Evolutionary conservation across 2,113 vertebrate species (phyloP), one percentile per base, ranked within the genome.

Genomic region (Odocoileus hemionus): DNA sequence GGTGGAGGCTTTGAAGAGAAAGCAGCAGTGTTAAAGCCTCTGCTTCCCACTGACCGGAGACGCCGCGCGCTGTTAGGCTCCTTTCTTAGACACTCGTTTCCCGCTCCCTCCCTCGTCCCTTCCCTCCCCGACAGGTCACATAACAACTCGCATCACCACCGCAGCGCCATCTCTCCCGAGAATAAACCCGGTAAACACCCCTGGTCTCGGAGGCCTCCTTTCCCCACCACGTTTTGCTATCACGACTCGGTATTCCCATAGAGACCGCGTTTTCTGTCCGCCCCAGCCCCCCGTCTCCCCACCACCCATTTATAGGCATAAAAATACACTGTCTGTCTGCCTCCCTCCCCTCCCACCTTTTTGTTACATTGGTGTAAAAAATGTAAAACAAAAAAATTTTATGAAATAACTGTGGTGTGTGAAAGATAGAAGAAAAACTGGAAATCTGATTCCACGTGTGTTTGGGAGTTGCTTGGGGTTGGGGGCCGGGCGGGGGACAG

Each of bases 1-100:
- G 99, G 98, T 99, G 99, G 99, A 99, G 98, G 99, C 99, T 94
- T 99, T 99, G 99, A 99, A 99, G 99, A 99, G 99, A 98, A 99
- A 99, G 99, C 99, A 99, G 94, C 99, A 99, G 97, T 99, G 99
- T 98, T 99, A 99, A 21, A 98, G 97, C 89, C 97, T 33, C 96
- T 96, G 97, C 94, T 89, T 93, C 57, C 5, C 78, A 98, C 99
- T 98, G 98, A 97, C 97, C 50, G 97, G 98, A 97, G 98, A 97
- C 50, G 33, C 50, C 98, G 94, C 97, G 98, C 98, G 96, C 98
- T 98, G 1, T 98, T 98, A 99, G 98, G 61, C 93, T 98, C 98
- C 98, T 98, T 98, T 98, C 98, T 86, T 99, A 99, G 98, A 98
- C 98, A 98, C 97, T 98, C 98, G 89, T 98, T 96, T 98, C 97